Percentiles rank a stretch among this genome's conserved stretches.
phyloP scores from a whole-genome alignment of 2,113 vertebrate species.

The Stigmatopora nigra region DNA sequence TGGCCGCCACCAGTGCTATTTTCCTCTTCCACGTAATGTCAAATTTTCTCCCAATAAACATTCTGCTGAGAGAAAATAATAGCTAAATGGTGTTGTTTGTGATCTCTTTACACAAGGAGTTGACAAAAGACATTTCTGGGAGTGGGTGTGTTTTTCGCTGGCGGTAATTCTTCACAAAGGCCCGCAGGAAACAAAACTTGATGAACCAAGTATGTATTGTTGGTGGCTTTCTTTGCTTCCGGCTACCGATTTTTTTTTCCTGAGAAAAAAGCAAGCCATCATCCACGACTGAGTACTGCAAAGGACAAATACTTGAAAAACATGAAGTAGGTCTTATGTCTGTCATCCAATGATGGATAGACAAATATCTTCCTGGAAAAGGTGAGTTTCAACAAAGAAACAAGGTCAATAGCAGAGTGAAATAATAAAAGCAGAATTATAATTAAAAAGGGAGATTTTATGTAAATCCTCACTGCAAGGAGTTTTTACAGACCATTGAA shows the following conservation, averaged over 20 bases:
- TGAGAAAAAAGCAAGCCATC: background rate
- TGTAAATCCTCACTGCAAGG: too few species aligned
- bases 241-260: background rate
- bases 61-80: conserved; percentile 68
- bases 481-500: too few species aligned
- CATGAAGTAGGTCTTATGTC: background rate
- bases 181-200: conserved; percentile 7
- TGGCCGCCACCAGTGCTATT: conserved; percentile 59
- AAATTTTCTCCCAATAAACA: conserved; percentile 42
- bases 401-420: too few species aligned
- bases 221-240: background rate
- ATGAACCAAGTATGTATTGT: background rate
- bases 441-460: too few species aligned
- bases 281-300: background rate
- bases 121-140: conserved; percentile 42
- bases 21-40: conserved; percentile 39
- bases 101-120: conserved; percentile 49
- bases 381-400: too few species aligned
- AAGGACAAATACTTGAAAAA: background rate
- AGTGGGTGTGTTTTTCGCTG: conserved; percentile 37
- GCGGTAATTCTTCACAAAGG: conserved; percentile 31
- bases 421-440: too few species aligned
- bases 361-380: background rate
- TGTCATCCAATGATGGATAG: background rate
- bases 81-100: conserved; percentile 71